Evolutionary conservation across 2,888 invertebrate species (phyloP).

Genomic region (Xylophagus ater): DNA sequence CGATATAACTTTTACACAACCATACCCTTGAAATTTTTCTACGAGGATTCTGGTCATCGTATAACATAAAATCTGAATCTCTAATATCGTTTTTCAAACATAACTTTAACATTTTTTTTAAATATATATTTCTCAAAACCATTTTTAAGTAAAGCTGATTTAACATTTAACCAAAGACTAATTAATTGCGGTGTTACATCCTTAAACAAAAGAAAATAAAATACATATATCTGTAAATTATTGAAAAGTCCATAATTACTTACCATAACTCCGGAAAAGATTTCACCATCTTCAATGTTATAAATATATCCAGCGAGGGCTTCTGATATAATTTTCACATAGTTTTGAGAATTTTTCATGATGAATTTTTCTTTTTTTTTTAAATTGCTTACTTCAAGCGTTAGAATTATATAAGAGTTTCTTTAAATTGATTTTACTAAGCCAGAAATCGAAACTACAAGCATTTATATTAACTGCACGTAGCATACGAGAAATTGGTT

Average conservation of each 20-base stretch:
- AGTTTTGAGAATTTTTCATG: constrained; percentile 32
- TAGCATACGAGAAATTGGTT: too few relatives aligned
- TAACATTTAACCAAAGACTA: constrained; percentile 62
- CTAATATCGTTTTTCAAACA: constrained; percentile 63
- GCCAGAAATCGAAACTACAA: too few relatives aligned
- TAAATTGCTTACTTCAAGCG: too few relatives aligned
- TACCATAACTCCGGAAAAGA: constrained; percentile 68
- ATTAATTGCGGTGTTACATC: constrained; percentile 62
- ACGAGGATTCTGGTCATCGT: constrained; percentile 71
- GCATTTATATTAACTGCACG: too few relatives aligned
- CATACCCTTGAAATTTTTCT: too few relatives aligned
- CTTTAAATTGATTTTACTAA: too few relatives aligned
- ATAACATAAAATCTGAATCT: constrained; percentile 88
- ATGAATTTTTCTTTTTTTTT: too few relatives aligned
- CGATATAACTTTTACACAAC: too few relatives aligned
- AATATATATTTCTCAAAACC: constrained; percentile 62
- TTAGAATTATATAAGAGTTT: too few relatives aligned
- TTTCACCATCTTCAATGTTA: constrained; percentile 51
- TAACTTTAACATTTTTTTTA: constrained; percentile 63
- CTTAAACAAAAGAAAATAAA: too few relatives aligned
- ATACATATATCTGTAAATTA: too few relatives aligned
- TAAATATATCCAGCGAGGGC: constrained; percentile 73
- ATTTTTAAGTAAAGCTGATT: constrained; percentile 57
- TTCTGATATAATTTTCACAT: constrained; percentile 67
- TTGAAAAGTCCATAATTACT: too few relatives aligned